A percentile compares a stretch with the other conserved stretches of the same genome.
Evolutionary conservation across 2,113 vertebrate genomes (phyloP).

Genomic region (Toxostoma redivivum): DNA sequence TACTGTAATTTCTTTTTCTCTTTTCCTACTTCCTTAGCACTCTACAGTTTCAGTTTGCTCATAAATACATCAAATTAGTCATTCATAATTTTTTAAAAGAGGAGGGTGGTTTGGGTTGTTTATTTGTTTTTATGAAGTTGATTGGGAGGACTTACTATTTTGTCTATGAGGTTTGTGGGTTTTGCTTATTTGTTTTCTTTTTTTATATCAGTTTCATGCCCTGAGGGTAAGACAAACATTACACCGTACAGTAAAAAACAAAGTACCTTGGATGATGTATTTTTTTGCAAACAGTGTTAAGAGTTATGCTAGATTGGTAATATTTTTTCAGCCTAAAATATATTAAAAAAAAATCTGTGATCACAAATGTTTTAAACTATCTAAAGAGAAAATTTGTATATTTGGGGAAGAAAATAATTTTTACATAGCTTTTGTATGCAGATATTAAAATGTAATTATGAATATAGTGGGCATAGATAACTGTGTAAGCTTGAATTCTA

Average conservation of each 20-base stretch:
- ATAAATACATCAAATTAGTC: conserved; percentile 53
- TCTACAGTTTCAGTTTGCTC: conserved; percentile 52
- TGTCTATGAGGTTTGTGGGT: conserved; percentile 8
- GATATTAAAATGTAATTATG: conserved; percentile 84
- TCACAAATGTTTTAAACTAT: conserved; percentile 83
- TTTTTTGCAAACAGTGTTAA: conserved; percentile 77
- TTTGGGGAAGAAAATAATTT: conserved; percentile 82
- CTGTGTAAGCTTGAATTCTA: conserved; percentile 80
- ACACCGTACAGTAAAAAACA: conserved; percentile 43
- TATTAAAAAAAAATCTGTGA: conserved; percentile 78
- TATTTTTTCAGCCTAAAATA: conserved; percentile 80
- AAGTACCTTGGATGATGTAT: conserved; percentile 62
- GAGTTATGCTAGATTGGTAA: conserved; percentile 77
- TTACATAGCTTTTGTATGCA: conserved; percentile 87
- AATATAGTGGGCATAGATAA: conserved; percentile 80
- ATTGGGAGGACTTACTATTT: conserved; percentile 6
- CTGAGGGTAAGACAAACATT: conserved; percentile 64
- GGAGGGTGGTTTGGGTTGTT: conserved; percentile 10
- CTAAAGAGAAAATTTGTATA: conserved; percentile 83
- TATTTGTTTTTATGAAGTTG: conserved; percentile 4
- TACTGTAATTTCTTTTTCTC: conserved; percentile 38
- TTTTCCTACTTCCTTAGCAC: conserved; percentile 30
- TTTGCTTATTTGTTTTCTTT: conserved; percentile 15
- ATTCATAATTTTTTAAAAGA: conserved; percentile 18
- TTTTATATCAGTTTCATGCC: conserved; percentile 65